Evolutionary conservation across 2,113 vertebrate genomes (phyloP).

Genomic region (Cryptoleucopteryx plumbea): DNA sequence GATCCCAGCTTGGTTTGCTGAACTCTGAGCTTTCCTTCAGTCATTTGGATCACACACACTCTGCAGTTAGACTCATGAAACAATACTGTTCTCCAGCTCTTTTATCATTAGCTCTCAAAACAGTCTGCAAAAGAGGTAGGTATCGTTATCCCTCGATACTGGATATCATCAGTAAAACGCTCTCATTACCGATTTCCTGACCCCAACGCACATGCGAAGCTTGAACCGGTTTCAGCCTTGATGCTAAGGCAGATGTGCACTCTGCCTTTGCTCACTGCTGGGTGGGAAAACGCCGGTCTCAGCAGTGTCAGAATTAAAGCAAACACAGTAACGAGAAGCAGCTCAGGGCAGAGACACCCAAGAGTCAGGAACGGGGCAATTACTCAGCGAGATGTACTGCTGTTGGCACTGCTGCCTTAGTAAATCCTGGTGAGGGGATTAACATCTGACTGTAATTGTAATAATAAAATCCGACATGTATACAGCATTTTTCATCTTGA

Average conservation of each 20-base stretch:
- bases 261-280: not conserved
- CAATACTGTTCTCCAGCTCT: not conserved
- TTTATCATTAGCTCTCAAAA: not conserved
- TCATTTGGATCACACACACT: not conserved
- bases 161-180: fast-evolving
- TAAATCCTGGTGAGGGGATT: constrained; percentile 23
- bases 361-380: not conserved
- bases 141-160: not conserved
- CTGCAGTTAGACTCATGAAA: not conserved
- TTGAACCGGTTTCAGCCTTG: not conserved
- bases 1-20: not conserved
- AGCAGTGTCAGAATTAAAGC: not conserved
- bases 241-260: not conserved
- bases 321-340: constrained; percentile 12
- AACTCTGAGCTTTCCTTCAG: not conserved
- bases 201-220: fast-evolving
- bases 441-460: constrained; percentile 49
- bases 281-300: not conserved
- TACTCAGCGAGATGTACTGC: not conserved
- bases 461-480: constrained; percentile 35
- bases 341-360: not conserved
- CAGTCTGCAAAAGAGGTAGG: not conserved
- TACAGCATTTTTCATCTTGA: constrained; percentile 41
- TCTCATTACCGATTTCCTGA: not conserved
- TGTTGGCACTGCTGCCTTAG: not conserved